phyloP scores from a whole-genome alignment of 2,113 vertebrate species.

The Baryphthengus martii region DNA sequence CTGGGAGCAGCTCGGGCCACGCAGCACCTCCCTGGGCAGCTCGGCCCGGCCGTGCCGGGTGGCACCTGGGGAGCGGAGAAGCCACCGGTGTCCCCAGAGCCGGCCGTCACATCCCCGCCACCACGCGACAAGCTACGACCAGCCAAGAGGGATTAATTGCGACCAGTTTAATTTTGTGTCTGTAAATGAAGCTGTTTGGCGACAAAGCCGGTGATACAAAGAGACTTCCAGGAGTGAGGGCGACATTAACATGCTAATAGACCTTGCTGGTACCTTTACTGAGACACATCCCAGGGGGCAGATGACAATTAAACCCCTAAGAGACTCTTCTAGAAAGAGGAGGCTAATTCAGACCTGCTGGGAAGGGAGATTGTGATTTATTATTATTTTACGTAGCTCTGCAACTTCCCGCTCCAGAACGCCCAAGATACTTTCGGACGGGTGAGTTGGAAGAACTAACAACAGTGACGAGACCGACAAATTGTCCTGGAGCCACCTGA shows the following conservation, averaged over 20 bases:
- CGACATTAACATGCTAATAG: conserved; percentile 5
- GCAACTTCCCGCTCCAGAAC: background rate
- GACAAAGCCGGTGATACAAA: background rate
- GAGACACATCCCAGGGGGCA: background rate
- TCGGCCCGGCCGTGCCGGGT: accelerated
- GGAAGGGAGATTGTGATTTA: background rate
- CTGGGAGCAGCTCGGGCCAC: no score
- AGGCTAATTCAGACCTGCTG: conserved; percentile 19
- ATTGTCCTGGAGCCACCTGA: background rate
- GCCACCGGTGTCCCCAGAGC: background rate
- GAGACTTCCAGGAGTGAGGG: background rate
- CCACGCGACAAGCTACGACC: background rate
- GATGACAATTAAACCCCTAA: conserved; percentile 36
- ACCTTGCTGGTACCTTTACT: background rate
- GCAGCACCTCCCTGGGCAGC: background rate
- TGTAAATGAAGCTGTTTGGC: background rate
- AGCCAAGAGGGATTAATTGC: background rate
- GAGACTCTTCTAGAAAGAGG: conserved; percentile 39
- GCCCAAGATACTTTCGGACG: background rate
- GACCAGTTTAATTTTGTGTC: background rate
- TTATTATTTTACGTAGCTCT: background rate
- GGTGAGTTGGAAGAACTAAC: background rate
- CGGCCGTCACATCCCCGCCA: background rate
- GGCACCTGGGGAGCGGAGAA: background rate
- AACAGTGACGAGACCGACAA: background rate